Percentiles rank a stretch among this genome's conserved stretches.
These are phyloP conservation scores for Hirtodrosophila histrioides DNA, from an alignment of 2,888 invertebrate species.

Conservation along the genomic window DNA sequence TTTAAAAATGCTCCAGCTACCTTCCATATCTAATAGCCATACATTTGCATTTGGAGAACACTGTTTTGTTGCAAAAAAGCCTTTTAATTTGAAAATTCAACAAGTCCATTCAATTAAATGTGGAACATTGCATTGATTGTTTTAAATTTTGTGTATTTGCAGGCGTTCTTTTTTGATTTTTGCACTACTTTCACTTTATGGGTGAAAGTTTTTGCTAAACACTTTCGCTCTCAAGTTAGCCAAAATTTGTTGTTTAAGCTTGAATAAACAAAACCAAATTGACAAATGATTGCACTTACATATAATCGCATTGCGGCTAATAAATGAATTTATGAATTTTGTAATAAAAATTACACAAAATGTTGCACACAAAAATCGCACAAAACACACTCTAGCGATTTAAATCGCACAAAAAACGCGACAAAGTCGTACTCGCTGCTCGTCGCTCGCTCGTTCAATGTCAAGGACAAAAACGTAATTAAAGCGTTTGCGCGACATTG, in stretches of 20 bases:
- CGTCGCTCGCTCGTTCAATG: constrained; percentile 67
- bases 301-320: constrained; percentile 46
- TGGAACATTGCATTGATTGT: not conserved
- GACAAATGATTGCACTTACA: constrained; percentile 57
- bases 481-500: constrained; percentile 76
- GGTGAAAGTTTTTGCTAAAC: constrained; percentile 62
- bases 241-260: not conserved
- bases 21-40: too few species aligned
- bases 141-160: constrained; percentile 49
- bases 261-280: constrained; percentile 3
- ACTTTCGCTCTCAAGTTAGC: constrained; percentile 64
- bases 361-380: constrained; percentile 26
- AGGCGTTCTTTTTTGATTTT: constrained; percentile 38
- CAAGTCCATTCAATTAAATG: too few species aligned
- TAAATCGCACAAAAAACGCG: constrained; percentile 58
- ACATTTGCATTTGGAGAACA: too few species aligned
- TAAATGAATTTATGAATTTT: constrained; percentile 13
- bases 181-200: constrained; percentile 64
- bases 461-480: constrained; percentile 84
- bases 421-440: constrained; percentile 27
- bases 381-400: constrained; percentile 32
- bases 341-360: constrained; percentile 29
- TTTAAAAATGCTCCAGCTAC: too few species aligned
- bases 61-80: too few species aligned
- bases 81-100: too few species aligned